These are phyloP conservation scores for Autographa gamma DNA, from an alignment of 2,888 invertebrate species.

Conservation along the genomic window DNA sequence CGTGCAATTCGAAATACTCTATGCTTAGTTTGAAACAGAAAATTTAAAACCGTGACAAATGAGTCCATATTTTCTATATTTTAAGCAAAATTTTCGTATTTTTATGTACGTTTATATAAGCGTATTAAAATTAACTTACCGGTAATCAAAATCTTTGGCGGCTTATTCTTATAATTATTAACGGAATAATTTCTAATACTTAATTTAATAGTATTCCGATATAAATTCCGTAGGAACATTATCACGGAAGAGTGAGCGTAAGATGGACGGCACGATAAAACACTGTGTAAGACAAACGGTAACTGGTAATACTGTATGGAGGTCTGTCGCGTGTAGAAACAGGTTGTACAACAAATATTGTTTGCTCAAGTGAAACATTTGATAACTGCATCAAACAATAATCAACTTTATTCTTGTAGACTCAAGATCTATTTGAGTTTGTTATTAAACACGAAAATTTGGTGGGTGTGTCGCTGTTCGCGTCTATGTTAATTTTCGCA, in stretches of 20 bases:
- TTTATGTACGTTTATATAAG: too few species aligned
- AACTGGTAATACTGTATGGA: slow-evolving; percentile 66
- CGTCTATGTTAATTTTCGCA: slow-evolving; percentile 28
- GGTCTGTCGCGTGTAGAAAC: slow-evolving; percentile 70
- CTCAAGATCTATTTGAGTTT: slow-evolving; percentile 30
- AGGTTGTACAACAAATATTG: slow-evolving; percentile 66
- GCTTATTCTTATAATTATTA: slow-evolving; percentile 65
- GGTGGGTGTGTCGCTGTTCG: slow-evolving; percentile 71
- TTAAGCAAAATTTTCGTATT: too few species aligned
- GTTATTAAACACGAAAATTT: slow-evolving; percentile 17
- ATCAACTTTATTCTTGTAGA: slow-evolving; percentile 60
- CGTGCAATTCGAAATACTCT: too few species aligned
- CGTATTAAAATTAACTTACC: slow-evolving; percentile 75
- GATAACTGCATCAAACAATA: slow-evolving; percentile 43
- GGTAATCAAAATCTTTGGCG: slow-evolving; percentile 89
- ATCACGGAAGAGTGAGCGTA: slow-evolving; percentile 50
- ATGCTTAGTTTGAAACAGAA: too few species aligned
- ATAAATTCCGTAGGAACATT: slow-evolving; percentile 76
- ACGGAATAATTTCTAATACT: slow-evolving; percentile 75
- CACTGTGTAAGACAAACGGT: slow-evolving; percentile 71
- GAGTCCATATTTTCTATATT: too few species aligned
- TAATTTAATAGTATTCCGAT: slow-evolving; percentile 64
- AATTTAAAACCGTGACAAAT: too few species aligned
- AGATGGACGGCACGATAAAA: slow-evolving; percentile 69
- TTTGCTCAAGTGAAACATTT: slow-evolving; percentile 35